Evolutionary conservation across 2,113 vertebrate genomes (phyloP).

Genomic region (Pipra filicauda): DNA sequence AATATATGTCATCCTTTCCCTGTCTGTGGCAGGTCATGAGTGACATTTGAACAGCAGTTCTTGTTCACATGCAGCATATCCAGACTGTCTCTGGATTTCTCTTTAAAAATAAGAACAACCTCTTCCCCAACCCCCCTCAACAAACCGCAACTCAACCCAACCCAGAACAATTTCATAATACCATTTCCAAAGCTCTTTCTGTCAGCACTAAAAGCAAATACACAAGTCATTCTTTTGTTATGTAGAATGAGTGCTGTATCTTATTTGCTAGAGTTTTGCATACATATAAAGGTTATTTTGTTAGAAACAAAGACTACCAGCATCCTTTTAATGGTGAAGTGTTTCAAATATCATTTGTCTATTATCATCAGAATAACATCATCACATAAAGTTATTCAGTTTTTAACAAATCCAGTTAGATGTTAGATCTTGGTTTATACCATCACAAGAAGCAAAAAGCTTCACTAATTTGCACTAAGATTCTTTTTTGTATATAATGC

Average conservation of each 20-base stretch:
- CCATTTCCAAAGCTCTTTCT: not conserved
- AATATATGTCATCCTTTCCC: not conserved
- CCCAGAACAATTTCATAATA: not conserved
- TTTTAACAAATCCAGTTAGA: not conserved
- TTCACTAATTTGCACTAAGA: not conserved
- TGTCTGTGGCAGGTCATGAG: constrained; percentile 9
- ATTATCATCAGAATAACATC: not conserved
- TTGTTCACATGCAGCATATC: not conserved
- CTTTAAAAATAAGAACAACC: not conserved
- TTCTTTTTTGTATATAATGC: not conserved
- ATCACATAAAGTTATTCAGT: not conserved
- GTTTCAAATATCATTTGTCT: not conserved
- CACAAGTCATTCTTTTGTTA: not conserved
- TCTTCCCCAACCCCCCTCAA: not conserved
- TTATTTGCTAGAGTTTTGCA: not conserved
- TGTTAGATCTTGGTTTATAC: not conserved
- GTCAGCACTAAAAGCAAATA: not conserved
- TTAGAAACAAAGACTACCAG: not conserved
- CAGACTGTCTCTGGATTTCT: constrained; percentile 13
- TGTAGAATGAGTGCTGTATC: not conserved
- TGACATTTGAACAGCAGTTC: constrained; percentile 40
- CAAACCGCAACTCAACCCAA: not conserved
- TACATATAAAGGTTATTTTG: not conserved
- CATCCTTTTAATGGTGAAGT: not conserved
- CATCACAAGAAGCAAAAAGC: not conserved